Conservation (phyloP, 2,113 vertebrate genomes). For the Gopherus flavomarginatus region DNA sequence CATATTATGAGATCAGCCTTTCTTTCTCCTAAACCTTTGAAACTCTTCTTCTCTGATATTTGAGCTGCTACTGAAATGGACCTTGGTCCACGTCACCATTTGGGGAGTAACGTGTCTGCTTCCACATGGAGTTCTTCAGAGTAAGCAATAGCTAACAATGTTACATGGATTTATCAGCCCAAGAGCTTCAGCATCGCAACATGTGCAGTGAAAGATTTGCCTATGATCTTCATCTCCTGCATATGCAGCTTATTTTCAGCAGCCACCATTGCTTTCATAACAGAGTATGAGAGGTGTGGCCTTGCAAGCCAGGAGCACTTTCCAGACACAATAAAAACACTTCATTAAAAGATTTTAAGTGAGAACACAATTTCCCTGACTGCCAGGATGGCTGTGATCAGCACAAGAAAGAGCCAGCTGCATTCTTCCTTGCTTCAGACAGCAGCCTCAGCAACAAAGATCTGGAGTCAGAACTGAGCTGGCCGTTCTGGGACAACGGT, state of each 20-base stretch:
- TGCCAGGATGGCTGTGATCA: neutral
- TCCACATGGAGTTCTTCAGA: neutral
- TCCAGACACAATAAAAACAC: constrained; percentile 2
- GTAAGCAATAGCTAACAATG: neutral
- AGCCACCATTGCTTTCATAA: neutral
- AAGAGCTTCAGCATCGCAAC: neutral
- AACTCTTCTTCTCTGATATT: neutral
- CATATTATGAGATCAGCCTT: neutral
- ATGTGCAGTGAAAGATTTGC: constrained; percentile 11
- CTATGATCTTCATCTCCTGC: neutral
- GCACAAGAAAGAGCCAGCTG: neutral
- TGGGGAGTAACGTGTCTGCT: neutral
- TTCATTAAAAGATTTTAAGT: neutral
- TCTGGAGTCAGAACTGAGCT: rapidly evolving
- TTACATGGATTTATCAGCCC: neutral
- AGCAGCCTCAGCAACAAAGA: neutral
- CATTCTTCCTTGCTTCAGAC: neutral
- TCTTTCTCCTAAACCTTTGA: neutral
- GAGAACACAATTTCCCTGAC: neutral
- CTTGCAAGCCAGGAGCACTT: neutral
- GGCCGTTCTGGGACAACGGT: neutral
- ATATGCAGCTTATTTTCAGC: constrained; percentile 17
- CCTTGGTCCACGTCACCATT: rapidly evolving
- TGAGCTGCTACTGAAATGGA: neutral
- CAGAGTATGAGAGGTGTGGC: neutral